Conservation (phyloP, 2,888 invertebrate species). For the Aplocera efformata region DNA sequence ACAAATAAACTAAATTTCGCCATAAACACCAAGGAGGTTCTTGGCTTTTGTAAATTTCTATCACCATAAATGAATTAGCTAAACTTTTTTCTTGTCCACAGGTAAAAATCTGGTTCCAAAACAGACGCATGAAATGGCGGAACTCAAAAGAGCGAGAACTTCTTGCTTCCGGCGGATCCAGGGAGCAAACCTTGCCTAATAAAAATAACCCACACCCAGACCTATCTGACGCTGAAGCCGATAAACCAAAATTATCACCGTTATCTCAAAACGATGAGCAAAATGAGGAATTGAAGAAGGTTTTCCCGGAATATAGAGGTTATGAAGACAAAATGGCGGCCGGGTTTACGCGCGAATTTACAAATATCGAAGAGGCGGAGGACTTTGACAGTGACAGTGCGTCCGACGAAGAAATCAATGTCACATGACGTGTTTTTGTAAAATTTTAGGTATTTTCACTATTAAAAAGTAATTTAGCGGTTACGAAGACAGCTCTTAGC, state of each 20-base stretch:
- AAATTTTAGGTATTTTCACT: not conserved
- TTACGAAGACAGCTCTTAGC: too few relatives aligned
- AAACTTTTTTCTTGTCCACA: constrained; percentile 38
- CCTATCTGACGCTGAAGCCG: constrained; percentile 92
- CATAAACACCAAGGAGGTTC: too few relatives aligned
- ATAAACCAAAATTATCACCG: constrained; percentile 85
- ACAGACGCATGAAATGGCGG: constrained; percentile 99
- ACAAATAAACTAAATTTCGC: too few relatives aligned
- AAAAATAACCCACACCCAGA: constrained; percentile 98
- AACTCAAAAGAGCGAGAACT: constrained; percentile 98
- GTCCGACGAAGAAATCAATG: constrained; percentile 91
- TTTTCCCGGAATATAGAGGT: constrained; percentile 53
- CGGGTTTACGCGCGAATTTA: constrained; percentile 56
- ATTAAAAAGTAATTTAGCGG: too few relatives aligned
- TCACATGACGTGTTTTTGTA: constrained; percentile 86
- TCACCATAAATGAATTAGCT: constrained; percentile 21
- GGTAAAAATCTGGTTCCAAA: constrained; percentile 93
- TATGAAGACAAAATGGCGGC: constrained; percentile 67
- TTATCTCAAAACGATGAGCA: constrained; percentile 69
- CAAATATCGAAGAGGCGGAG: constrained; percentile 64
- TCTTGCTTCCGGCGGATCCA: constrained; percentile 94
- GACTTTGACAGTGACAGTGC: constrained; percentile 82
- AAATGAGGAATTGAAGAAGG: constrained; percentile 52
- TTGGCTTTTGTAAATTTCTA: too few relatives aligned
- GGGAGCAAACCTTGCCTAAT: constrained; percentile 97